Evolutionary conservation across 1,140 invertebrate species (phyloP), one percentile per base, ranked within the genome.

Genomic region (Bombus soroeensis): DNA sequence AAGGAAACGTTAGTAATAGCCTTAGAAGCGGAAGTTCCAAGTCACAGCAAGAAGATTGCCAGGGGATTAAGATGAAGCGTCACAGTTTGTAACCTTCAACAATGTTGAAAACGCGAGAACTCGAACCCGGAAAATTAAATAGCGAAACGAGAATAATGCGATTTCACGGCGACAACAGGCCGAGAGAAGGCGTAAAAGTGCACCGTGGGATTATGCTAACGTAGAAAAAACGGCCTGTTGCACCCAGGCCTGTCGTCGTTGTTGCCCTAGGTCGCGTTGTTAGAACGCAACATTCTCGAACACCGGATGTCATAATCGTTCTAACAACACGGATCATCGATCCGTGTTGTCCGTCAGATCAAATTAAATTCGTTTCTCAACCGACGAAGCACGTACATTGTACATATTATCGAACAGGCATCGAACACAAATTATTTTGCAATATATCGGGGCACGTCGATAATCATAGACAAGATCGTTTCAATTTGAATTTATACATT

Each of bases 101-200:
- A 32, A 68, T 32, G 43, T 57, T 15, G 43, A 13, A 22, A n/a
- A 59, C 39, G 12, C 47, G 37, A n/a, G 37, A 57, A 22, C 15
- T 10, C 47, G 22, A 73, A 57, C 62, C 25, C n/a, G 68, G 18
- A 25, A 32, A 62, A 57, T 70, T 41, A 70, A 73, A 62, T 62
- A 81, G 39, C 28, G 43, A 47, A 57, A 68, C 32, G 18, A 62
- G 66, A 34, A 62, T 81, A 81, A 81, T 73, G 53, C 68, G 53
- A 81, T 81, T 81, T 81, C 39, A 18, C 47, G n/a, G 39, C 53
- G 32, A 47, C 78, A 22, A 41, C 68, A 59, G 13, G 34, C 62
- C 43, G 79, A 6, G 70, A 53, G 80, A 83, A 83, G 59, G 43
- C 72, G 59, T 47, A 75, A 83, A 83, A 83, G 72, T 76, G 81